These are phyloP conservation scores for Channa argus DNA, from an alignment of 2,113 vertebrate genomes.

Conservation along the genomic window DNA sequence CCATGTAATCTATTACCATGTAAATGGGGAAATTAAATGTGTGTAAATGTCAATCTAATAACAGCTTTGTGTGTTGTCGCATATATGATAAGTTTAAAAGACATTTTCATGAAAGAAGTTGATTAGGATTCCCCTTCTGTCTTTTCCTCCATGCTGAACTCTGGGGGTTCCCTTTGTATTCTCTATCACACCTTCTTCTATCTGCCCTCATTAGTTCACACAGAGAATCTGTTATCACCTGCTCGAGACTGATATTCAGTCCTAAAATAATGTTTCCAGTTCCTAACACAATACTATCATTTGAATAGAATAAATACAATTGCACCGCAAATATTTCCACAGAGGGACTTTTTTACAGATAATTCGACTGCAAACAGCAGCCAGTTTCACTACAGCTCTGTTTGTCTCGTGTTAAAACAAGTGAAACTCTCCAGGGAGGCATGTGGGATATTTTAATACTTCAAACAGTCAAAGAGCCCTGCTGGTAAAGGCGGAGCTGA, in stretches of 20 bases:
- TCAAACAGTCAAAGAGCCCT: no score
- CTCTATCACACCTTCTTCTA: constrained; percentile 20
- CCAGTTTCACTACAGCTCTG: constrained; percentile 9
- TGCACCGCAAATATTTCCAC: constrained; percentile 23
- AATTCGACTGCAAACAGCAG: constrained; percentile 13
- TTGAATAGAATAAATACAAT: constrained; percentile 27
- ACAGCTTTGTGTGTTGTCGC: not conserved
- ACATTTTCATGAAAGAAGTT: not conserved
- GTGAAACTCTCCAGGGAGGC: constrained; percentile 1
- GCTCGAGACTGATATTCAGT: constrained; percentile 7
- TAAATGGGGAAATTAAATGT: not conserved
- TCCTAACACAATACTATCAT: constrained; percentile 18
- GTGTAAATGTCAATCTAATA: constrained; percentile 1
- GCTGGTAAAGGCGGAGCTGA: no score
- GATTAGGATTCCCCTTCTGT: constrained; percentile 27
- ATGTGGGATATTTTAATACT: not conserved
- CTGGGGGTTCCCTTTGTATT: constrained; percentile 1
- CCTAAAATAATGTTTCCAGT: constrained; percentile 24
- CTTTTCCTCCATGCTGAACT: constrained; percentile 15
- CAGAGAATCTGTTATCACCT: constrained; percentile 16
- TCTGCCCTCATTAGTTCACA: constrained; percentile 30
- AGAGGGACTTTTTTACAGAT: constrained; percentile 30
- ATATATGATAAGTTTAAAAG: not conserved
- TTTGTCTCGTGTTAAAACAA: constrained; percentile 13
- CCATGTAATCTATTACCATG: not conserved